Evolutionary conservation across 2,888 invertebrate genomes (phyloP), one percentile per base, ranked within the genome.

Genomic region (Thecocarcelia acutangulata): DNA sequence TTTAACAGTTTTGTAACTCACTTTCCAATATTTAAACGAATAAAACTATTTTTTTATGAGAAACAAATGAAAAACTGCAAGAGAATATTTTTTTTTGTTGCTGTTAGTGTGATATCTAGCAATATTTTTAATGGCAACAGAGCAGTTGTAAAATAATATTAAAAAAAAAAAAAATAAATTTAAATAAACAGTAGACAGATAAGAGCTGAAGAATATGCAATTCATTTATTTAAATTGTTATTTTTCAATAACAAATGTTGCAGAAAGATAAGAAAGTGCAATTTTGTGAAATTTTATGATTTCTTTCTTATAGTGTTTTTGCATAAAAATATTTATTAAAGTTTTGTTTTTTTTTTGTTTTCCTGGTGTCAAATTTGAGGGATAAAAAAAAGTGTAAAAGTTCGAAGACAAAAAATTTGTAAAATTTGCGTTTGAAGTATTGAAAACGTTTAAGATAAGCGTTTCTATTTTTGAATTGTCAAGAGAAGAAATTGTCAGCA

Each of bases 191-290:
- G 69, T 9, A 33, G 44, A 19, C 8, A 54, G 61, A 73, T 63
- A 58, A 54, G 52, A 77, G 17, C 58, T 52, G 42, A 56, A 72
- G 61, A 81, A 69, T 64, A 77, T 82, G 82, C 78, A 82, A 75
- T 82, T 78, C 78, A 78, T 78, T 82, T 61, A 70, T 66, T 61
- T 61, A 75, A 78, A 82, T 82, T 78, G 78, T 70, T 82, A 82
- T 78, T 82, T 78, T 82, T 75, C 82, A 78, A 82, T 82, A 78
- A 70, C 78, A 82, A 82, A 75, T 78, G 82, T 78, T 82, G 82
- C 37, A 75, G 82, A 82, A 82, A 82, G 82, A 82, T 82, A 82
- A 82, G 82, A 82, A 82, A 78, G 54, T 82, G 68, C 79, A 83
- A 80, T 83, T 83, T 33, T 83, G 73, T 80, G 63, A 72, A 76